These are phyloP conservation scores for Lonchura striata DNA, from an alignment of 2,113 vertebrate species.

Conservation along the genomic window DNA sequence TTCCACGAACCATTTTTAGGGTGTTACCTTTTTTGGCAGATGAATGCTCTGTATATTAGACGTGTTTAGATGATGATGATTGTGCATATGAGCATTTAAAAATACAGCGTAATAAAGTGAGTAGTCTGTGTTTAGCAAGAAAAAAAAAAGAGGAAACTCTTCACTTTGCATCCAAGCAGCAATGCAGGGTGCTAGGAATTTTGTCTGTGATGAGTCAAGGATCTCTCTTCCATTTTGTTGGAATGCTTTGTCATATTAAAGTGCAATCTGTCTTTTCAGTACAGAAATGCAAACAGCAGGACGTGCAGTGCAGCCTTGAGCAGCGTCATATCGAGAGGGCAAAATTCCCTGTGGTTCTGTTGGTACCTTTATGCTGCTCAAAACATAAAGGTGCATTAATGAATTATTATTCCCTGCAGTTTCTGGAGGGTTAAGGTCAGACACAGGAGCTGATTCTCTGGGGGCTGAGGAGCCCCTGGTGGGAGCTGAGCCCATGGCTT, in stretches of 20 bases:
- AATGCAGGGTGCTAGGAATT: neutral
- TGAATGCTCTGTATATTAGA: neutral
- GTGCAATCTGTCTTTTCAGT: neutral
- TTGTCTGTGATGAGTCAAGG: neutral
- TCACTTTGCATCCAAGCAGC: neutral
- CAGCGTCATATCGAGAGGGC: neutral
- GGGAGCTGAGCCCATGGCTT: neutral
- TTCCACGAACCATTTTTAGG: constrained; percentile 62
- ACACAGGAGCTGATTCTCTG: neutral
- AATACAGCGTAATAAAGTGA: neutral
- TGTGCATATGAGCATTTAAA: neutral
- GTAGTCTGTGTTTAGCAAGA: neutral
- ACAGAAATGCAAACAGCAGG: neutral
- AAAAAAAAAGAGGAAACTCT: neutral
- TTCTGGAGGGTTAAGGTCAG: neutral
- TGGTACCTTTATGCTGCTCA: neutral
- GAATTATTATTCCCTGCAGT: neutral
- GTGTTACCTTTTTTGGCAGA: constrained; percentile 45
- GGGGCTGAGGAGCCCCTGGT: neutral
- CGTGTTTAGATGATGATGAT: neutral
- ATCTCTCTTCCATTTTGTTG: constrained; percentile 55
- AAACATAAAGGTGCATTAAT: neutral
- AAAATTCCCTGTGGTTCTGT: neutral
- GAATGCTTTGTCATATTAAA: constrained; percentile 29
- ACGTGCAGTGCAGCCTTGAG: neutral